Base-by-base conservation (phyloP, 2,797 vertebrate genomes). In the Periophthalmus magnuspinnatus region DNA sequence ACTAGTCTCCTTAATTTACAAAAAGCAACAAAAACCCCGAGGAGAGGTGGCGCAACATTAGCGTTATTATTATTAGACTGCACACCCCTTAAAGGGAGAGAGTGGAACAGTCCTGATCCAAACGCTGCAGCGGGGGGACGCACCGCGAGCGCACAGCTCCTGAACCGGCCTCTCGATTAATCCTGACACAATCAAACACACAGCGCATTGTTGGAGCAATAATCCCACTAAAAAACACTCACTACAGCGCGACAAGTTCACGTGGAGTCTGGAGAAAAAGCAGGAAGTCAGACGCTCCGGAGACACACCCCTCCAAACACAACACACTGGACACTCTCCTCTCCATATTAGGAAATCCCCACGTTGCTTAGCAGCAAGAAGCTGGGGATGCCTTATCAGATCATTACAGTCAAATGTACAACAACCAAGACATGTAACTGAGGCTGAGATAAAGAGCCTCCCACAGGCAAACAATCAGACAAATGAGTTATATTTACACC, bases 261-360 rank as follows among this genome's bases (percentile, higher is more conserved):
- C 61, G 38, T 21, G 34, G 45, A 33, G 57, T 8, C 48, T 9
- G 69, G 57, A 58, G 32, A 62, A 52, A 75, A 86, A 76, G 38
- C 81, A 80, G 84, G 81, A 86, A 90, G 87, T 66, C 34, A 22
- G 52, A 60, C 52, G 68, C 52, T 62, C 36, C 33, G 71, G 68
- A 76, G 85, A 88, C 89, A 89, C 90, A 55, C 89, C 89, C 86
- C 90, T 89, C 69, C 63, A 13, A 65, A 58, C 81, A 60, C 69
- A 72, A 59, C 81, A 79, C 88, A 73, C 81, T 67, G 79, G 57
- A 61, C 50, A 74, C 78, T 71, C 55, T 74, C 77, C 73, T 90
- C 84, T 55, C 91, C 92, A 92, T 92, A 93, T 92, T 91, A 91
- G 91, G 92, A 91, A 90, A 91, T 91, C 87, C 91, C 83, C 76